Percentiles rank a stretch among this genome's conserved stretches.
Evolutionary conservation across 2,888 invertebrate genomes (phyloP).

Genomic region (Drosophila peninsularis): DNA sequence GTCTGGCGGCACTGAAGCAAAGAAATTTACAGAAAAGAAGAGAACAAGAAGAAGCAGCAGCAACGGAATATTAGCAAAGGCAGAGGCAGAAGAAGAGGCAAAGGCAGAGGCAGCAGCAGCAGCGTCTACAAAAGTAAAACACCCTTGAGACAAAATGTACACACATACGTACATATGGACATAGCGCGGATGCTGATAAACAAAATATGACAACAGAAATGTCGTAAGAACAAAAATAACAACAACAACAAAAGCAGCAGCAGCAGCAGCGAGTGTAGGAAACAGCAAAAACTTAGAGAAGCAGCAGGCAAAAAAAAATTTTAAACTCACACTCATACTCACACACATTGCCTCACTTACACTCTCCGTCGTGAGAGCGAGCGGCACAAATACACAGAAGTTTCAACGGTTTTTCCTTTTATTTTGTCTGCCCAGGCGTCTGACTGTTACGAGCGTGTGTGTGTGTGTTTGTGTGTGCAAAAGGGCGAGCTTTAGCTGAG

Average conservation of each 20-base stretch:
- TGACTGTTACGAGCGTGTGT: conserved; percentile 24
- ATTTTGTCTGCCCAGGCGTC: conserved; percentile 60
- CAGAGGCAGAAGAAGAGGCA: neutral
- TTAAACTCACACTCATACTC: conserved; percentile 2
- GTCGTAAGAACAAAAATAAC: conserved; percentile 24
- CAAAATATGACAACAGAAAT: conserved; percentile 40
- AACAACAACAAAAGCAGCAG: conserved; percentile 13
- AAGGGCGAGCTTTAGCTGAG: conserved; percentile 24
- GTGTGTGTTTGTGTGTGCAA: neutral
- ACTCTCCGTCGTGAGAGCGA: conserved; percentile 5
- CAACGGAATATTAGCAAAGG: neutral
- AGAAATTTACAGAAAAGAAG: conserved; percentile 21
- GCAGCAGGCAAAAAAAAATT: conserved; percentile 37
- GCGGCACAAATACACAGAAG: conserved; percentile 37
- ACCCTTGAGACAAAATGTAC: conserved; percentile 73
- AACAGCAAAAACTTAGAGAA: conserved; percentile 27
- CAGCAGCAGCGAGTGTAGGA: conserved; percentile 9
- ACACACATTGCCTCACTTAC: conserved; percentile 10
- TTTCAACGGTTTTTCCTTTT: conserved; percentile 56
- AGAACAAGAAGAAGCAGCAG: neutral
- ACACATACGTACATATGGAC: conserved; percentile 3
- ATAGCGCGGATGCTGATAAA: conserved; percentile 39
- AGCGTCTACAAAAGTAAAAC: conserved; percentile 38
- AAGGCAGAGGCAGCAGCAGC: conserved; percentile 6
- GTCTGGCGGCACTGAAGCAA: conserved; percentile 39